These are phyloP conservation scores for Geodia barretti DNA, from an alignment of 37 sponge, comb jelly and placozoan species.

Conservation along the genomic window DNA sequence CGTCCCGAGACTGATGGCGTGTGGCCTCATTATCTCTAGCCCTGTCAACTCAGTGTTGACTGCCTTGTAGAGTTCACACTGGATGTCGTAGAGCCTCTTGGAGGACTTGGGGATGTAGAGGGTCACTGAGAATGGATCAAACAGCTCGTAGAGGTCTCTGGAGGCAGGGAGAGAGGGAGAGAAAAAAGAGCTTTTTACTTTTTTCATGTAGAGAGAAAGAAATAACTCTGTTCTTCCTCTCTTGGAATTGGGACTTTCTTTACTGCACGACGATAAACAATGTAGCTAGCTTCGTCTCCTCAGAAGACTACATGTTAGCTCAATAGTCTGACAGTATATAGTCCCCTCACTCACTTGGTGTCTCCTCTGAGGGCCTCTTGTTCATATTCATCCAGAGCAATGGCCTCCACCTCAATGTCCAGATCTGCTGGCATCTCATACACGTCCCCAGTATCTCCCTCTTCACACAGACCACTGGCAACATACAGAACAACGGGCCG, in stretches of 20 bases:
- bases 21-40: conserved; percentile 14
- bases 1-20: not conserved
- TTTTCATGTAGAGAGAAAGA: no score
- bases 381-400: conserved; percentile 21
- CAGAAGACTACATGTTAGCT: no score
- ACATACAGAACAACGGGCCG: no score
- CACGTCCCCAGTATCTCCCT: conserved; percentile 11
- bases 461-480: not conserved
- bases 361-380: conserved; percentile 8
- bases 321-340: no score
- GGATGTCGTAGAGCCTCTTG: conserved; percentile 50
- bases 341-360: conserved; percentile 30
- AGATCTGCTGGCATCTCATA: conserved; percentile 45
- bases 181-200: no score
- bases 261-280: no score
- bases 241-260: no score
- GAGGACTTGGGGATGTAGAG: conserved; percentile 41
- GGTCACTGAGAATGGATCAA: conserved; percentile 35
- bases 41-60: conserved; percentile 11
- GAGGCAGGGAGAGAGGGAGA: no score
- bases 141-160: conserved; percentile 34
- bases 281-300: no score
- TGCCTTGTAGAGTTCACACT: conserved; percentile 44
- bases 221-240: no score
- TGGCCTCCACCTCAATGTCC: conserved; percentile 57